Conservation (phyloP, 2,888 invertebrate species). For the Esperia sulphurella region DNA sequence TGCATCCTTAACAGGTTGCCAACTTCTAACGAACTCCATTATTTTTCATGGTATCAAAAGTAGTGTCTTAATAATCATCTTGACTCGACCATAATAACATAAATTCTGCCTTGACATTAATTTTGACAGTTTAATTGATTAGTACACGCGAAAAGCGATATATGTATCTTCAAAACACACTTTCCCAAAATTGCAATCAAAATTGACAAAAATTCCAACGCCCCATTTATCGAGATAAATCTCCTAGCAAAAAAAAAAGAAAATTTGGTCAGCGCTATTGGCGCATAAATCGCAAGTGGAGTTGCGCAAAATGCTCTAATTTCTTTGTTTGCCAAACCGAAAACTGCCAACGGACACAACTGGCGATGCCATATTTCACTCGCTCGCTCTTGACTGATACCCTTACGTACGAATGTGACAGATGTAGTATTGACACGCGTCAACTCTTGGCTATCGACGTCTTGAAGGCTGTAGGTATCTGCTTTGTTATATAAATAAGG, state of each 20-base stretch:
- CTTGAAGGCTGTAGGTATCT: slow-evolving; percentile 3
- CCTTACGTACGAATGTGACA: slow-evolving; percentile 56
- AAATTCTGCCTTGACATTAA: too few relatives aligned
- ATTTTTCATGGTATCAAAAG: too few relatives aligned
- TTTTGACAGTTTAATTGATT: too few relatives aligned
- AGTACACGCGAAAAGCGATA: too few relatives aligned
- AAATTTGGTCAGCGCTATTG: slow-evolving; percentile 57
- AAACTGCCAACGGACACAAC: slow-evolving; percentile 58
- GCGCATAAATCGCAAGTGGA: slow-evolving; percentile 59
- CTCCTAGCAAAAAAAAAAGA: slow-evolving; percentile 43
- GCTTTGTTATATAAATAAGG: too few relatives aligned
- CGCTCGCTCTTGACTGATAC: slow-evolving; percentile 62
- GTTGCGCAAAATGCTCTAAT: slow-evolving; percentile 63
- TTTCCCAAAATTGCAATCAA: too few relatives aligned
- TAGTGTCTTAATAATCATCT: too few relatives aligned
- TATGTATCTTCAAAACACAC: too few relatives aligned
- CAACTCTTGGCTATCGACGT: slow-evolving; percentile 3
- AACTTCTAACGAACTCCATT: too few relatives aligned
- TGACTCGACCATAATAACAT: too few relatives aligned
- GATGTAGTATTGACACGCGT: slow-evolving; percentile 34
- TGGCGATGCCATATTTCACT: slow-evolving; percentile 62
- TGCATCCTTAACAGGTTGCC: too few relatives aligned
- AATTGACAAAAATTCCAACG: too few relatives aligned
- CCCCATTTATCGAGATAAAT: background rate
- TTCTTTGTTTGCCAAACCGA: slow-evolving; percentile 74